These are phyloP conservation scores for Himalopsyche anomala DNA, from an alignment of 2,888 invertebrate species.

Conservation along the genomic window DNA sequence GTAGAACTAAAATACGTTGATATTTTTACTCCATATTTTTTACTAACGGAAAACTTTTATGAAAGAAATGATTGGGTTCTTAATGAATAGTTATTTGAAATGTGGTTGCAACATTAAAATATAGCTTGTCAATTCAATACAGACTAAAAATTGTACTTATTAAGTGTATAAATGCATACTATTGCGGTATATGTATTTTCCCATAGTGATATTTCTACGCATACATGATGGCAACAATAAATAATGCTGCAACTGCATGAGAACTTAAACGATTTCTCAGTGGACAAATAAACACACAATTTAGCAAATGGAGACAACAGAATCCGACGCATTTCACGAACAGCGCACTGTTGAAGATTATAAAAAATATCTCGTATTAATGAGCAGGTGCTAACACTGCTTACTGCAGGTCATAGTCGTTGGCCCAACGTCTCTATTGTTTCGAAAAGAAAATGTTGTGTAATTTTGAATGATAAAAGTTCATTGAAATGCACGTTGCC, in stretches of 20 bases:
- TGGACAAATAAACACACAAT: slow-evolving; percentile 32
- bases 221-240: slow-evolving; percentile 23
- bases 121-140: background rate
- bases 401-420: background rate
- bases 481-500: slow-evolving; percentile 36
- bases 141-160: background rate
- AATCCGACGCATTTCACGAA: slow-evolving; percentile 4
- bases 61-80: too few relatives aligned
- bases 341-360: slow-evolving; percentile 17
- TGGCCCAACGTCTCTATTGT: slow-evolving; percentile 29
- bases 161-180: slow-evolving; percentile 6
- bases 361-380: slow-evolving; percentile 42
- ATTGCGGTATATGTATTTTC: background rate
- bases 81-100: too few relatives aligned
- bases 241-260: slow-evolving; percentile 39
- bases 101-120: background rate
- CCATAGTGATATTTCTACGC: slow-evolving; percentile 17
- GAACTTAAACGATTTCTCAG: slow-evolving; percentile 42
- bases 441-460: slow-evolving; percentile 21
- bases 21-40: too few relatives aligned
- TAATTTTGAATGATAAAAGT: slow-evolving; percentile 35
- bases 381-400: background rate
- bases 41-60: too few relatives aligned
- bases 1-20: too few relatives aligned
- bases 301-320: slow-evolving; percentile 16